Evolutionary conservation across 2,113 vertebrate species (phyloP).

Genomic region (Rhodinocichla rosea): DNA sequence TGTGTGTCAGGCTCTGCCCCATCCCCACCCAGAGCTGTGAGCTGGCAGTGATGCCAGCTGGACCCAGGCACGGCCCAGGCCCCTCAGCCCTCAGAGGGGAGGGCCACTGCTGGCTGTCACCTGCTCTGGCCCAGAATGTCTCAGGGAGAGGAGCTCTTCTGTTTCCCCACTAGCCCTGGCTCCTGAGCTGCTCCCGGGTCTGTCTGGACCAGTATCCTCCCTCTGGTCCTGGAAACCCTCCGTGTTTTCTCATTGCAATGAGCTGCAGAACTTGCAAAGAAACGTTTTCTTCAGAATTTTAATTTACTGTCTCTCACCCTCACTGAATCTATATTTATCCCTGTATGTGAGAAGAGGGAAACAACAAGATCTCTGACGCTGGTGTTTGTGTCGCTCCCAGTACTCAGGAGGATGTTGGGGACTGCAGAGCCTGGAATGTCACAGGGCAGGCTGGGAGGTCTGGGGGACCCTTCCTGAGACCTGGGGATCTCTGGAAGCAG

Average conservation of each 20-base stretch:
- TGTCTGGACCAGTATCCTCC: not conserved
- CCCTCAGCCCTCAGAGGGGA: fast-evolving
- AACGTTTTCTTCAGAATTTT: not conserved
- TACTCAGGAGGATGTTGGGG: not conserved
- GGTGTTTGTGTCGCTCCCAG: fast-evolving
- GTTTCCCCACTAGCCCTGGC: fast-evolving
- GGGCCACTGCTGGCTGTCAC: fast-evolving
- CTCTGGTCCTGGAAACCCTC: not conserved
- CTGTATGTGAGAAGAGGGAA: not conserved
- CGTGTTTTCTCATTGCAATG: not conserved
- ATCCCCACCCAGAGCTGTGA: fast-evolving
- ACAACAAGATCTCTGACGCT: not conserved
- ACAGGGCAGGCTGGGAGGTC: too few species aligned
- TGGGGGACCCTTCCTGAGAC: not conserved
- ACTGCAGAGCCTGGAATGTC: fast-evolving
- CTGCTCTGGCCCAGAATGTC: not conserved
- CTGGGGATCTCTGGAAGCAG: not conserved
- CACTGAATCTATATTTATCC: not conserved
- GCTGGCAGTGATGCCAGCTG: fast-evolving
- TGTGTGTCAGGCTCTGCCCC: fast-evolving
- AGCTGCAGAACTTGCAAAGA: not conserved
- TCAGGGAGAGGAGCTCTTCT: not conserved
- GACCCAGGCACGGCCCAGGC: not conserved
- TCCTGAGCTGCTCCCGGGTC: not conserved
- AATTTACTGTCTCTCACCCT: constrained; percentile 40